Evolutionary conservation across 1,140 invertebrate genomes (phyloP).

Genomic region (Zaprionus davidi): DNA sequence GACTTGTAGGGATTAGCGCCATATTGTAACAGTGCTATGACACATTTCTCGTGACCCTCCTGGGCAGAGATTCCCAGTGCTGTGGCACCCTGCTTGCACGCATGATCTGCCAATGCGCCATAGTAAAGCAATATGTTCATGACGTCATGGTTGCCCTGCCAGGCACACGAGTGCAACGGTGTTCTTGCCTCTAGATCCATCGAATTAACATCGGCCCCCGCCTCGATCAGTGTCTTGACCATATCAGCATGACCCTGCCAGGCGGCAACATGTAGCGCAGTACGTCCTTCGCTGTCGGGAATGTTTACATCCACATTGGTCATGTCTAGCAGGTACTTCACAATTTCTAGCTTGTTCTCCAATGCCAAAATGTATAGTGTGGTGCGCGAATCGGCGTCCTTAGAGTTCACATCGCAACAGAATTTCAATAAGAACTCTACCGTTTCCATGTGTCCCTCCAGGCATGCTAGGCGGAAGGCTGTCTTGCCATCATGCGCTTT

Average conservation of each 20-base stretch:
- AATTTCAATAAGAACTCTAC: constrained; percentile 90
- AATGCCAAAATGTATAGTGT: constrained; percentile 96
- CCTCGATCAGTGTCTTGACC: constrained; percentile 93
- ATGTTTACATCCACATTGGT: constrained; percentile 93
- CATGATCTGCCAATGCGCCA: constrained; percentile 93
- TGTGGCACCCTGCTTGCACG: constrained; percentile 97
- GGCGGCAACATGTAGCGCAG: constrained; percentile 95
- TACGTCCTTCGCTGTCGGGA: constrained; percentile 95
- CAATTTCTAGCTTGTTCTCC: constrained; percentile 94
- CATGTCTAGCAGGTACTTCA: constrained; percentile 91
- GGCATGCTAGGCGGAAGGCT: constrained; percentile 89
- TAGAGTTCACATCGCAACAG: constrained; percentile 94
- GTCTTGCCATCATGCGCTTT: constrained; percentile 97
- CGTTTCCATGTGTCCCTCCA: constrained; percentile 90
- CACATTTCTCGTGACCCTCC: constrained; percentile 96
- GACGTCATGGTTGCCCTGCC: constrained; percentile 95
- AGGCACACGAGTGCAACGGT: constrained; percentile 96
- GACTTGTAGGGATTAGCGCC: constrained; percentile 96
- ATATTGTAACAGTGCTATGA: constrained; percentile 92
- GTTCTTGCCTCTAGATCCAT: constrained; percentile 95
- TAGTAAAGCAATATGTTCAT: constrained; percentile 92
- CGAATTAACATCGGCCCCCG: constrained; percentile 92
- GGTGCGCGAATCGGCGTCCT: constrained; percentile 96
- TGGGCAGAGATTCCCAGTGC: constrained; percentile 93
- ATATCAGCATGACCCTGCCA: constrained; percentile 94